A percentile compares a stretch with the other conserved stretches of the same genome.
Conservation (phyloP, 2,888 invertebrate species). For the Nyleta sp. region DNA sequence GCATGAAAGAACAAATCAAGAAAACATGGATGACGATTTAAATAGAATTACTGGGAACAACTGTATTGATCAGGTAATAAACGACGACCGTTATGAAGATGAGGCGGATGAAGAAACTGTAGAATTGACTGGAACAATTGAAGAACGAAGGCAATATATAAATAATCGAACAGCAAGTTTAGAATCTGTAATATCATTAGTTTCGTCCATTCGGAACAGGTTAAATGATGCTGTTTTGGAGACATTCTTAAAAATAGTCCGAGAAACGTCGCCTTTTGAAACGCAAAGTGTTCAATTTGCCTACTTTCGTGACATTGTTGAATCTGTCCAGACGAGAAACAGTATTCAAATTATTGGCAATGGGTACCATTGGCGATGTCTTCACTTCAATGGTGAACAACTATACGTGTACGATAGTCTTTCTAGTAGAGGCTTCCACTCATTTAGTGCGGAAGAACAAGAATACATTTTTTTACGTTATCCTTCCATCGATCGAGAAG, state of each 20-base stretch:
- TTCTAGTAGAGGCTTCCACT: neutral
- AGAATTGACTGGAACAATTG: constrained; percentile 5
- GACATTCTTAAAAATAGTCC: constrained; percentile 2
- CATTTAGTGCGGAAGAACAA: neutral
- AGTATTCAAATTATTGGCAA: constrained; percentile 1
- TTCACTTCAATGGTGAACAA: neutral
- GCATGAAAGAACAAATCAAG: too few relatives aligned
- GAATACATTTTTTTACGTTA: neutral
- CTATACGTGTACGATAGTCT: constrained; percentile 12
- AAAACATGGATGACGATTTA: too few relatives aligned
- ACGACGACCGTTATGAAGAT: neutral
- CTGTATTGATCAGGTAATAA: neutral
- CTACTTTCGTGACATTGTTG: neutral
- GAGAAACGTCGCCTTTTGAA: neutral
- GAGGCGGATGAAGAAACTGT: neutral
- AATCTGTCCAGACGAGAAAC: neutral
- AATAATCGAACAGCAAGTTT: constrained; percentile 1
- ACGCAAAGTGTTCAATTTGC: constrained; percentile 1
- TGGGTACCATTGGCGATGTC: neutral
- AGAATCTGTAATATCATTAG: neutral
- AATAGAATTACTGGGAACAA: too few relatives aligned
- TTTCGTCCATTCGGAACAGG: neutral
- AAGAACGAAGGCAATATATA: neutral
- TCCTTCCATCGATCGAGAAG: neutral
- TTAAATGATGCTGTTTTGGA: constrained; percentile 11